Conservation (phyloP, 2,888 invertebrate species). For the Apantesis nais region DNA sequence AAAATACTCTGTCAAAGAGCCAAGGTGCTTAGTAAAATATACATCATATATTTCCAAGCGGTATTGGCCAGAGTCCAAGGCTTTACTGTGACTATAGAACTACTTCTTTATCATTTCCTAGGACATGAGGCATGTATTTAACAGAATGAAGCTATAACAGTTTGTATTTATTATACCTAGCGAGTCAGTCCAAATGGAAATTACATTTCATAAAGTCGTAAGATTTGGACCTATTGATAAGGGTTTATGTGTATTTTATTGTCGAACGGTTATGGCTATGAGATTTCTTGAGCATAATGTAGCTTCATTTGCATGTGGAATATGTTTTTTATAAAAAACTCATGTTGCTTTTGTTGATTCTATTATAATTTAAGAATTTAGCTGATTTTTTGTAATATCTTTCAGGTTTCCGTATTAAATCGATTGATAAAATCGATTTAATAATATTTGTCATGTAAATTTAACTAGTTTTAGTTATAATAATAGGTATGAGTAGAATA, state of each 20-base stretch:
- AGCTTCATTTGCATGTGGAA: neutral
- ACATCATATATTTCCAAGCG: conserved; percentile 20
- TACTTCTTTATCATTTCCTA: conserved; percentile 30
- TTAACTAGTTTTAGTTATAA: no score
- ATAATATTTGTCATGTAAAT: no score
- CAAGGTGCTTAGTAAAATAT: conserved; percentile 29
- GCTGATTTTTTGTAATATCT: no score
- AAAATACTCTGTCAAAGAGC: conserved; percentile 23
- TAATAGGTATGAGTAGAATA: neutral
- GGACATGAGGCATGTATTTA: conserved; percentile 40
- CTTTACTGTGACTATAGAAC: conserved; percentile 27
- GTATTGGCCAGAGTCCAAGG: conserved; percentile 38
- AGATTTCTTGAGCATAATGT: neutral
- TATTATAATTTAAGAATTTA: neutral
- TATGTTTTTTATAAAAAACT: neutral
- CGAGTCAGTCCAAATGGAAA: conserved; percentile 16
- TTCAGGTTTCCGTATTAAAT: no score
- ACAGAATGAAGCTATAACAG: conserved; percentile 27
- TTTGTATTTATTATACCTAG: conserved; percentile 24
- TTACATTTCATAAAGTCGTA: conserved; percentile 4
- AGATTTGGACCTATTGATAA: conserved; percentile 1
- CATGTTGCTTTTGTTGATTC: neutral
- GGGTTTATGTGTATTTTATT: conserved; percentile 7
- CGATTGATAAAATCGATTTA: no score
- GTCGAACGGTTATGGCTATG: conserved; percentile 4